phyloP scores from a whole-genome alignment of 1,140 invertebrate genomes.

The Gonioctena quinquepunctata region DNA sequence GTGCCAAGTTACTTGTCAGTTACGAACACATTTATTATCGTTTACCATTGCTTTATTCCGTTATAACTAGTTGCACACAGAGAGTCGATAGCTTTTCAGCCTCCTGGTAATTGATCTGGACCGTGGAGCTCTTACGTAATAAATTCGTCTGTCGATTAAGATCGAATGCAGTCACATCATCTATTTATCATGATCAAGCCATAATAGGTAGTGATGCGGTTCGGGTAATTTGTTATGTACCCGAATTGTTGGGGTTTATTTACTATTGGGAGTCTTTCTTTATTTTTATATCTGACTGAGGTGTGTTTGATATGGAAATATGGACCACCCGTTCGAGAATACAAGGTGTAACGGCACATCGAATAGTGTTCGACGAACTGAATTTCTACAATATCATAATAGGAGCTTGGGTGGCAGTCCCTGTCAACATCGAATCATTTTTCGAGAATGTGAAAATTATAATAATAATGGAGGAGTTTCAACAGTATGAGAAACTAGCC shows the following conservation, averaged over 20 bases:
- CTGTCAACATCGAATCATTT: too few relatives aligned
- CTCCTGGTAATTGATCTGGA: constrained; percentile 7
- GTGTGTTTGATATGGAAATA: not conserved
- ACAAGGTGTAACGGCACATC: too few relatives aligned
- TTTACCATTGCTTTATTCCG: constrained; percentile 1
- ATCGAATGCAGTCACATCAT: constrained; percentile 17
- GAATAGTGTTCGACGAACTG: too few relatives aligned
- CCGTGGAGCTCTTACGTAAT: constrained; percentile 22
- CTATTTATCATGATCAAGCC: not conserved
- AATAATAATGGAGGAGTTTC: too few relatives aligned
- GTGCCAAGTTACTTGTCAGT: constrained; percentile 33
- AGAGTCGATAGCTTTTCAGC: constrained; percentile 4
- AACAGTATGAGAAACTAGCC: too few relatives aligned
- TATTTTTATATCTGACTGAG: not conserved
- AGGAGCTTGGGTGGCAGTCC: too few relatives aligned
- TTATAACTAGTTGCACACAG: constrained; percentile 12
- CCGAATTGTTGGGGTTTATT: not conserved
- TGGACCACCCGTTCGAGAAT: not conserved
- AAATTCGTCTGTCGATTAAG: constrained; percentile 30
- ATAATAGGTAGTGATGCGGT: not conserved
- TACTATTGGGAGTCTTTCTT: not conserved
- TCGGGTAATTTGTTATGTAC: not conserved
- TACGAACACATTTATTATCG: constrained; percentile 33
- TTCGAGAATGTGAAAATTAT: too few relatives aligned
- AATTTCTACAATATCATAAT: too few relatives aligned